Evolutionary conservation across 92 coral and sea anemone species (phyloP).

Genomic region (Porites cylindrica): DNA sequence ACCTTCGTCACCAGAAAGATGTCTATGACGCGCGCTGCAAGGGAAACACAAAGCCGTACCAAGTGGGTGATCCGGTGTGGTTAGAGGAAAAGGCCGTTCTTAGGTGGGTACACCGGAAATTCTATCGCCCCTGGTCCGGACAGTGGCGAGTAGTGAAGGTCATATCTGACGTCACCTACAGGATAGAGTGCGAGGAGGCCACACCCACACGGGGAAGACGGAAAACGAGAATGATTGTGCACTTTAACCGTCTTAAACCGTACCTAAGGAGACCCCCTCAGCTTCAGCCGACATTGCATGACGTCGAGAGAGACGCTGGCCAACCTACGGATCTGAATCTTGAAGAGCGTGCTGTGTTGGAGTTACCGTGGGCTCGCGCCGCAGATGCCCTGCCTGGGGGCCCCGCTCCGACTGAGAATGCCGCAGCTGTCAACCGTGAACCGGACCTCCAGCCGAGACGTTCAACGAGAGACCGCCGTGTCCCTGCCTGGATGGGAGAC

Average conservation of each 20-base stretch:
- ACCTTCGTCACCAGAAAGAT: constrained; percentile 42
- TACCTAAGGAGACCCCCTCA: not conserved
- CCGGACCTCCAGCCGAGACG: not conserved
- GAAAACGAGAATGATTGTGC: not conserved
- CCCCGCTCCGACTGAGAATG: not conserved
- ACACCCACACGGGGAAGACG: not conserved
- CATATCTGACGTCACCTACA: constrained; percentile 50
- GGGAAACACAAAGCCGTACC: constrained; percentile 14
- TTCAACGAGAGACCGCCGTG: not conserved
- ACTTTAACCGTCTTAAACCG: too few species aligned
- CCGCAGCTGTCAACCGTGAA: not conserved
- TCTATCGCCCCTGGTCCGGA: constrained; percentile 53
- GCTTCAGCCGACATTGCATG: constrained; percentile 15
- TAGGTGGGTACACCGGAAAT: constrained; percentile 26
- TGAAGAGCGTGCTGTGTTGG: not conserved
- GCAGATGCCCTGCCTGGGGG: not conserved
- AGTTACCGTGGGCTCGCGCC: not conserved
- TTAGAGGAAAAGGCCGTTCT: constrained; percentile 34
- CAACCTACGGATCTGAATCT: not conserved
- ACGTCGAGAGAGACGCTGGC: not conserved
- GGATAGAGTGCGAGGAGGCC: constrained; percentile 30
- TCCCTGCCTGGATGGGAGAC: too few species aligned
- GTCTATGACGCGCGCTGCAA: constrained; percentile 39
- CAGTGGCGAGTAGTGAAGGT: constrained; percentile 50
- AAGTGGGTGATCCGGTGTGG: constrained; percentile 37